Conservation (phyloP, 2,113 vertebrate genomes). For the Rhinopithecus roxellana region DNA sequence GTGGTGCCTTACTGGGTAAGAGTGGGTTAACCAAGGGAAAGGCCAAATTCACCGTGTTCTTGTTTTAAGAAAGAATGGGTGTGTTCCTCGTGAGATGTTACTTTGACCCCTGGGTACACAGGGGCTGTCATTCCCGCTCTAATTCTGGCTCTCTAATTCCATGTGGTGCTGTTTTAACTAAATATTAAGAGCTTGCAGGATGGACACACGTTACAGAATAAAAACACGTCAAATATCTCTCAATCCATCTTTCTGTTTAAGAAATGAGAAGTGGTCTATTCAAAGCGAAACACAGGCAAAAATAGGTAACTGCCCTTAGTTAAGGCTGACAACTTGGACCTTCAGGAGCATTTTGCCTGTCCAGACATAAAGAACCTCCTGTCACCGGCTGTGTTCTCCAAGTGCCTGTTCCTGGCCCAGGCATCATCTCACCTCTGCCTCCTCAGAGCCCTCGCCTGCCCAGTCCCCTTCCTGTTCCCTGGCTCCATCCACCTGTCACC, state of each 20-base stretch:
- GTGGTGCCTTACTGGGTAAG: not conserved
- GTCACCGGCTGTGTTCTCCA: accelerated
- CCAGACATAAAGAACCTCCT: accelerated
- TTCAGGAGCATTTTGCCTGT: accelerated
- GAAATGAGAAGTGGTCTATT: not conserved
- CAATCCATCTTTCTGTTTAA: not conserved
- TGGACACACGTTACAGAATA: accelerated
- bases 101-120: accelerated
- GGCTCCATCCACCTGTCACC: accelerated
- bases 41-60: accelerated
- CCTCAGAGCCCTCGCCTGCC: not conserved
- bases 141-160: not conserved
- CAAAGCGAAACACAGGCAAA: not conserved
- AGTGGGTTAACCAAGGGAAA: not conserved
- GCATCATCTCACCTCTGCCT: accelerated
- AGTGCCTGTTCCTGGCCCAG: no score
- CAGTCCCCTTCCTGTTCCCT: not conserved
- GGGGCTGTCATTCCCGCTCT: no score
- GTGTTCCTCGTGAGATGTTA: accelerated
- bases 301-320: not conserved
- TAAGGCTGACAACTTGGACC: no score
- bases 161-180: accelerated
- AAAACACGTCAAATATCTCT: accelerated
- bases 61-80: accelerated
- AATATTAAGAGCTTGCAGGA: accelerated